Evolutionary conservation across 2,113 vertebrate species (phyloP).

Genomic region (Corythoichthys intestinalis): DNA sequence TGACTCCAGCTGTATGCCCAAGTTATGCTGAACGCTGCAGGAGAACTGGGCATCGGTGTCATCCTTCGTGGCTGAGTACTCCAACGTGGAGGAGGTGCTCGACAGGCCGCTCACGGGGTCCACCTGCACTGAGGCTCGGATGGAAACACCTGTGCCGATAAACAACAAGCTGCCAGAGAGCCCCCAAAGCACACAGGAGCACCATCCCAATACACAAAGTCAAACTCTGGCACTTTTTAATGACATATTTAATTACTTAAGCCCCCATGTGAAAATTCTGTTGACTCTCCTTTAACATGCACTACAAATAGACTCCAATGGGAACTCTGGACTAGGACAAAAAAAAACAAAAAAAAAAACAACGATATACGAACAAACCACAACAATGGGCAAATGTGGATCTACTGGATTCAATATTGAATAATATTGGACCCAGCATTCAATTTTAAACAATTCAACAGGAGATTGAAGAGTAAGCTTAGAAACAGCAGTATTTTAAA

Average conservation of each 20-base stretch:
- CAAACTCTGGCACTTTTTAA: not conserved
- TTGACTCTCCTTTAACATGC: not conserved
- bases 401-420: too few species aligned
- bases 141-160: constrained; percentile 69
- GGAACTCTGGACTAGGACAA: not conserved
- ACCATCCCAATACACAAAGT: not conserved
- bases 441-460: too few species aligned
- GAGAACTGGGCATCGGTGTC: constrained; percentile 79
- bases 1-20: constrained; percentile 72
- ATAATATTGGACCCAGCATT: too few species aligned
- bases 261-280: not conserved
- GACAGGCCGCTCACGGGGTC: constrained; percentile 77
- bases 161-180: constrained; percentile 28
- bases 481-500: too few species aligned
- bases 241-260: not conserved
- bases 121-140: constrained; percentile 65
- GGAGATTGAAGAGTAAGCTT: too few species aligned
- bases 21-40: constrained; percentile 74
- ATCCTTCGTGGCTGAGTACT: constrained; percentile 81
- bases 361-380: too few species aligned
- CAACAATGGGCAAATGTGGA: too few species aligned
- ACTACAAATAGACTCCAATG: not conserved
- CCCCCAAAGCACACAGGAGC: not conserved
- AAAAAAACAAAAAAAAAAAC: not conserved
- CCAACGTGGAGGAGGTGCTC: constrained; percentile 76